Evolutionary conservation across 1,140 invertebrate species (phyloP).

Genomic region (Ladona fulva): DNA sequence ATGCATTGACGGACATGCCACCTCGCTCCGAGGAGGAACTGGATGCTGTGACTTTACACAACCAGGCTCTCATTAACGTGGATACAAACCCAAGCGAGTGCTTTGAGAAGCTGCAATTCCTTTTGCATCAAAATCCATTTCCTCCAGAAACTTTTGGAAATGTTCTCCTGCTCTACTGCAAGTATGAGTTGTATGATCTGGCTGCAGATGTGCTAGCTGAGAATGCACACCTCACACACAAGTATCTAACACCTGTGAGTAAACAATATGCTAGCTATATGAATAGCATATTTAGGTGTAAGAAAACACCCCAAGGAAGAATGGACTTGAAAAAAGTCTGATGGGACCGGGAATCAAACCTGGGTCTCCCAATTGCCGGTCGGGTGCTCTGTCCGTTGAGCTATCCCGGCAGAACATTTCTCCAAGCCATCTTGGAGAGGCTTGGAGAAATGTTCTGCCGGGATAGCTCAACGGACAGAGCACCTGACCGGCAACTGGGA

Average conservation of each 20-base stretch:
- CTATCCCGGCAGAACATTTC: too few relatives aligned
- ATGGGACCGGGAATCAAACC: too few relatives aligned
- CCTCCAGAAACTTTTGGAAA: constrained; percentile 98
- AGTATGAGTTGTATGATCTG: constrained; percentile 95
- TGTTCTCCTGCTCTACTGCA: constrained; percentile 88
- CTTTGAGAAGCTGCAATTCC: constrained; percentile 94
- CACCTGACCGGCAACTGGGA: too few relatives aligned
- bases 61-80: constrained; percentile 94
- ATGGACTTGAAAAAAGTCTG: too few relatives aligned
- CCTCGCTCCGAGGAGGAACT: constrained; percentile 93
- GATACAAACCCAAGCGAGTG: constrained; percentile 82
- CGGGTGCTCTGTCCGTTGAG: too few relatives aligned
- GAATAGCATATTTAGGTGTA: not conserved
- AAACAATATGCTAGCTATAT: constrained; percentile 4
- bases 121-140: constrained; percentile 91
- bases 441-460: too few relatives aligned
- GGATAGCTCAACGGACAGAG: too few relatives aligned
- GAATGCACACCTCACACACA: constrained; percentile 94
- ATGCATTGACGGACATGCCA: constrained; percentile 96
- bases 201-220: constrained; percentile 97
- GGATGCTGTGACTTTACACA: constrained; percentile 96
- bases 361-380: too few relatives aligned
- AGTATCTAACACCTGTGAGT: constrained; percentile 81
- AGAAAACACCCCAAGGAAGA: not conserved
- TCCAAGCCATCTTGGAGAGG: too few relatives aligned